Evolutionary conservation across 2,113 vertebrate genomes (phyloP).

Genomic region (Vireo altiloquus): DNA sequence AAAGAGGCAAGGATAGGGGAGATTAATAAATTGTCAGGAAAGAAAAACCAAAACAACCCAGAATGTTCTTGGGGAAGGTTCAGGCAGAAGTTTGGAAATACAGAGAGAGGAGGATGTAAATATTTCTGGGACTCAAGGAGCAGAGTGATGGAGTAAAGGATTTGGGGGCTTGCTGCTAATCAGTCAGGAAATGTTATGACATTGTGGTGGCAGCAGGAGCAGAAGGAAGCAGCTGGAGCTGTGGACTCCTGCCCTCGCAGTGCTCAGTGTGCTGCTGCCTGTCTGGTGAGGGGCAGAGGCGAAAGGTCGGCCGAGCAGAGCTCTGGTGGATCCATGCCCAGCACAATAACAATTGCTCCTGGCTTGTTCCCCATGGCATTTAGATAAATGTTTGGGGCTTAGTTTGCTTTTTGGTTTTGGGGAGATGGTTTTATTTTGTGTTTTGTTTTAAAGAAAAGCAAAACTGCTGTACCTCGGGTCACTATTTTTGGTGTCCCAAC

Average conservation of each 20-base stretch:
- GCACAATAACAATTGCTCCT: not conserved
- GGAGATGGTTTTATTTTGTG: not conserved
- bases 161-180: not conserved
- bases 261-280: not conserved
- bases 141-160: not conserved
- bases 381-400: not conserved
- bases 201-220: slow-evolving; percentile 12
- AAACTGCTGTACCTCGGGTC: not conserved
- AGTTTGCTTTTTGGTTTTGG: not conserved
- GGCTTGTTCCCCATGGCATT: not conserved
- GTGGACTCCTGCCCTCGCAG: not conserved
- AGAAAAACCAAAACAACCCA: not conserved
- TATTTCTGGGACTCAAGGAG: not conserved
- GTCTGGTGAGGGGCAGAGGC: not conserved
- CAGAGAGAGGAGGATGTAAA: not conserved
- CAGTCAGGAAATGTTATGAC: slow-evolving; percentile 23
- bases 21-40: slow-evolving; percentile 17
- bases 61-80: not conserved
- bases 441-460: not conserved
- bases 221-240: slow-evolving; percentile 48
- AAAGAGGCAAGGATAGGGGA: not conserved
- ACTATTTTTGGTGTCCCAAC: not conserved
- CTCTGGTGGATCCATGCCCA: not conserved
- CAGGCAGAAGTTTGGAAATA: slow-evolving; percentile 13
- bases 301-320: accelerated